These are phyloP conservation scores for Galeopterus variegatus DNA, from an alignment of 2,113 vertebrate genomes.

Conservation along the genomic window DNA sequence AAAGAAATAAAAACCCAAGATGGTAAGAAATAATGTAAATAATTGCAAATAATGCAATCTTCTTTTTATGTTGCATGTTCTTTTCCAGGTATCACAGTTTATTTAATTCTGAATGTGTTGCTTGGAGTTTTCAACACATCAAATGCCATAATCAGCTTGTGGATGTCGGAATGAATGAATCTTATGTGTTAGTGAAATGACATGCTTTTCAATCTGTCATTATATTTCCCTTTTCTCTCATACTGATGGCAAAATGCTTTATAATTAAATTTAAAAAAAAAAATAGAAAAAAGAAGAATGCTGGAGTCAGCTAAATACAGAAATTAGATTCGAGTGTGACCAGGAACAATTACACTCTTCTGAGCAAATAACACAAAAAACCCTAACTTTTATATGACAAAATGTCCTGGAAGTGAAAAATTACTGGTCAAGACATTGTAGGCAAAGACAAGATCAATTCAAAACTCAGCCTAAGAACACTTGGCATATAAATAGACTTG, in stretches of 20 bases:
- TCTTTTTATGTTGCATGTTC: neutral
- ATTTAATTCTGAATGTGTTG: slow-evolving; percentile 1
- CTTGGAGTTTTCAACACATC: slow-evolving; percentile 11
- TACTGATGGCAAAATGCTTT: slow-evolving; percentile 14
- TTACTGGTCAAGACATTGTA: neutral
- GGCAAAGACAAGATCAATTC: neutral
- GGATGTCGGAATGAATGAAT: slow-evolving; percentile 40
- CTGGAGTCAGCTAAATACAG: neutral
- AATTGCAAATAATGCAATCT: neutral
- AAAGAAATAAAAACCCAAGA: slow-evolving; percentile 21
- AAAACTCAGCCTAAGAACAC: slow-evolving; percentile 19
- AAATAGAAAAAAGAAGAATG: neutral
- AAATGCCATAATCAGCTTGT: neutral
- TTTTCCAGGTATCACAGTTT: neutral
- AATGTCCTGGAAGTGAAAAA: neutral
- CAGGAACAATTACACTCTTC: slow-evolving; percentile 22
- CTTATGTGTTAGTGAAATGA: slow-evolving; percentile 30
- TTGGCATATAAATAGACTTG: neutral
- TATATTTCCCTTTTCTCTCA: slow-evolving; percentile 37
- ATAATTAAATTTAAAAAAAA: slow-evolving; percentile 26
- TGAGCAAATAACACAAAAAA: neutral
- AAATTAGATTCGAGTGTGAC: neutral
- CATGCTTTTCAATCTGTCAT: slow-evolving; percentile 24
- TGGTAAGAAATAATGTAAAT: neutral
- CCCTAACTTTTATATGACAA: neutral